Conservation (phyloP, 2,113 vertebrate genomes). For the Nestor notabilis region DNA sequence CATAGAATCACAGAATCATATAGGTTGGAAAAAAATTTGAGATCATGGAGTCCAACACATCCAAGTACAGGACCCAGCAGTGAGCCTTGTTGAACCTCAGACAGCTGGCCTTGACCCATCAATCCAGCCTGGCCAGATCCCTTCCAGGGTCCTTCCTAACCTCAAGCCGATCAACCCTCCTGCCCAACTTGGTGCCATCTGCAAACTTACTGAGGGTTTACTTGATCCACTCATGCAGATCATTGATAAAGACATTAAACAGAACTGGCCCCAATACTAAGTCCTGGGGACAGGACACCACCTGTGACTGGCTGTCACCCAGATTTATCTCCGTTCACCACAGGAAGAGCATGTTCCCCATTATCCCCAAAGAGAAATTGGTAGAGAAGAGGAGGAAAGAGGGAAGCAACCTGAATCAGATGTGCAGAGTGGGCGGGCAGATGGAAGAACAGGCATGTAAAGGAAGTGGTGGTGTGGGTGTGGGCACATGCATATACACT, state of each 20-base stretch:
- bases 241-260: neutral
- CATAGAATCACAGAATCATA: neutral
- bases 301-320: accelerated
- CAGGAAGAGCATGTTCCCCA: neutral
- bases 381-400: neutral
- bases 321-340: neutral
- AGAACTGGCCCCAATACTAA: neutral
- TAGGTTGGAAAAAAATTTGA: neutral
- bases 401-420: neutral
- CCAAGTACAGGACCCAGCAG: accelerated
- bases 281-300: neutral
- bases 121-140: neutral
- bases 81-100: neutral
- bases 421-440: neutral
- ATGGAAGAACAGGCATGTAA: neutral
- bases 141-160: neutral
- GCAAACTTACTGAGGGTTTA: neutral
- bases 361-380: neutral
- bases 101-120: accelerated
- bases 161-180: neutral
- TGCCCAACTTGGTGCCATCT: accelerated
- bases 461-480: neutral
- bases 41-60: neutral
- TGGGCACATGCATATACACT: accelerated
- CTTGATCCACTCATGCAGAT: accelerated